Conservation (phyloP, 2,113 vertebrate species). For the Syngnathus floridae region DNA sequence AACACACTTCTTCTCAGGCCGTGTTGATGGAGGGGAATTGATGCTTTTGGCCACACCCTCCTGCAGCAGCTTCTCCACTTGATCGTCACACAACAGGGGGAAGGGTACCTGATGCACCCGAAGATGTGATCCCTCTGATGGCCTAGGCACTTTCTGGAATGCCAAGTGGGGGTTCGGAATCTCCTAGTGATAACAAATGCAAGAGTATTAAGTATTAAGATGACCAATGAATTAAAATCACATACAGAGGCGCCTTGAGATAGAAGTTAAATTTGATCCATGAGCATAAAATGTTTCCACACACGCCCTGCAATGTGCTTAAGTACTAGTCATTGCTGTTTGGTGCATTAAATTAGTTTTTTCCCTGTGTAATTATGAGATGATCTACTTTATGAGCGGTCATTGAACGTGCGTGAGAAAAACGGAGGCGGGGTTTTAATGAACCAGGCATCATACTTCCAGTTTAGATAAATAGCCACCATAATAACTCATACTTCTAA, state of each 20-base stretch:
- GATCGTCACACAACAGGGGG: constrained; percentile 78
- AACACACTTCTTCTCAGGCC: constrained; percentile 86
- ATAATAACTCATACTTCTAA: no score
- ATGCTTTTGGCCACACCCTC: constrained; percentile 78
- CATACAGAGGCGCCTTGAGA: neutral
- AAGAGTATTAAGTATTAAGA: constrained; percentile 6
- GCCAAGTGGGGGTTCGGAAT: constrained; percentile 97
- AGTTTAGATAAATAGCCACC: no score
- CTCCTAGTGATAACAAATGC: constrained; percentile 70
- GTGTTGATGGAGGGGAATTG: constrained; percentile 56
- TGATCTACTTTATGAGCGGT: no score
- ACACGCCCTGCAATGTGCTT: no score
- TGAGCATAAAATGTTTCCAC: neutral
- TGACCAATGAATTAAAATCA: neutral
- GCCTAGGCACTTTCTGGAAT: constrained; percentile 95
- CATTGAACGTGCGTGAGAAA: no score
- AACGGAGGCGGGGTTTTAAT: no score
- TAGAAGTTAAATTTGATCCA: neutral
- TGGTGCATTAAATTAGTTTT: no score
- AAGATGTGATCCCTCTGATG: constrained; percentile 94
- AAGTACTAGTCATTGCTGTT: no score
- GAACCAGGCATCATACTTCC: no score
- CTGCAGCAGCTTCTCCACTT: constrained; percentile 79
- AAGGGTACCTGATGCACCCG: constrained; percentile 92
- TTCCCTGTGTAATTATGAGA: no score